A percentile compares a stretch with the other conserved stretches of the same genome.
Conservation (phyloP, 2,113 vertebrate species). For the Fukomys damarensis region DNA sequence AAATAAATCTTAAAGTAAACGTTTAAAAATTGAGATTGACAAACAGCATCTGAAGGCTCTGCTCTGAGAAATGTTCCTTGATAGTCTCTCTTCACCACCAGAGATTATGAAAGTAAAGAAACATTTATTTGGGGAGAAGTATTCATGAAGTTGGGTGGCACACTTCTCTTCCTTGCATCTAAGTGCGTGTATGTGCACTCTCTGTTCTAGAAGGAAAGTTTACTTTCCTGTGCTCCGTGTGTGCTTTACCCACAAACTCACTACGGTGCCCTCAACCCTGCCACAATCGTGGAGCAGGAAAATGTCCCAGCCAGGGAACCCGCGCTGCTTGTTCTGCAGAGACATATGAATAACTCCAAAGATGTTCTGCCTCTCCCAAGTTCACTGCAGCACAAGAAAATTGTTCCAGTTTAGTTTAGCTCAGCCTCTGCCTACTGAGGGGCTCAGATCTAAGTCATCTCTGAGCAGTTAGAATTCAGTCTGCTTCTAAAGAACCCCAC, state of each 20-base stretch:
- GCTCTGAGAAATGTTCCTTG: not conserved
- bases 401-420: not conserved
- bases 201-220: not conserved
- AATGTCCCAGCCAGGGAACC: not conserved
- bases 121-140: not conserved
- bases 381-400: not conserved
- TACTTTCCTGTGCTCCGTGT: not conserved
- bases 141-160: not conserved
- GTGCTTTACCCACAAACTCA: not conserved
- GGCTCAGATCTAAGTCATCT: not conserved
- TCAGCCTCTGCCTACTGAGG: not conserved
- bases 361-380: not conserved
- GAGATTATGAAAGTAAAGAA: not conserved
- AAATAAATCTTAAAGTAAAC: slow-evolving; percentile 17
- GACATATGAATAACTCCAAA: not conserved
- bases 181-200: not conserved
- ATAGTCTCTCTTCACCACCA: not conserved
- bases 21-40: slow-evolving; percentile 44
- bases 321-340: not conserved
- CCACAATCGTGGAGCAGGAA: not conserved
- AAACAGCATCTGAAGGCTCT: not conserved
- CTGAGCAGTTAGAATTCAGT: not conserved
- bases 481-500: not conserved
- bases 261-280: not conserved
- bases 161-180: not conserved